A percentile compares a stretch with the other conserved stretches of the same genome.
Evolutionary conservation across 1,140 invertebrate genomes (phyloP).

Genomic region (Saccostrea echinata): DNA sequence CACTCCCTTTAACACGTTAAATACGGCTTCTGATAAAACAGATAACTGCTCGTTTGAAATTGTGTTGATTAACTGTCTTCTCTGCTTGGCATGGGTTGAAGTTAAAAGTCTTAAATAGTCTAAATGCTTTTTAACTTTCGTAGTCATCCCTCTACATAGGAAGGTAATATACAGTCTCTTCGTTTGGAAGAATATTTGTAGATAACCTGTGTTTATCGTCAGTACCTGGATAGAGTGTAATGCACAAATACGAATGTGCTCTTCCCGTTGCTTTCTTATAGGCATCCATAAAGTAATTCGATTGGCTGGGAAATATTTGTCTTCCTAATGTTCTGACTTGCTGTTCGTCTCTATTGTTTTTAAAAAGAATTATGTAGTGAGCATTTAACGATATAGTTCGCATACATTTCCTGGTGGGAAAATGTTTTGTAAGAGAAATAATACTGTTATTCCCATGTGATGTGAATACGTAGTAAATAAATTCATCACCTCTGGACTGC

Average conservation of each 20-base stretch:
- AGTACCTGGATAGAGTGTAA: constrained; percentile 8
- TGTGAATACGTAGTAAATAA: constrained; percentile 44
- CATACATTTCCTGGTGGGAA: constrained; percentile 43
- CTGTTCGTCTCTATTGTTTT: constrained; percentile 39
- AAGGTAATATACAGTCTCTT: constrained; percentile 38
- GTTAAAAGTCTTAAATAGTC: background rate
- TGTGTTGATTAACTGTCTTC: background rate
- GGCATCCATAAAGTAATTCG: background rate
- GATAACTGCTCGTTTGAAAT: background rate
- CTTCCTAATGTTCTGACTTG: constrained; percentile 34
- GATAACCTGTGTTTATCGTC: background rate
- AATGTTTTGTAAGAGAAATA: constrained; percentile 50
- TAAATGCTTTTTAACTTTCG: constrained; percentile 1
- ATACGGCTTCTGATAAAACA: constrained; percentile 5
- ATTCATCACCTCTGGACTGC: constrained; percentile 43
- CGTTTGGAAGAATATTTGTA: constrained; percentile 33
- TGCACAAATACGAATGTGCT: background rate
- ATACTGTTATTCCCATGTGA: constrained; percentile 41
- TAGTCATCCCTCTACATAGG: constrained; percentile 15
- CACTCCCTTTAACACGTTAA: constrained; percentile 11
- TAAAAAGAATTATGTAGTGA: constrained; percentile 46
- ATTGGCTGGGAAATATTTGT: constrained; percentile 21
- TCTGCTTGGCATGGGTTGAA: background rate
- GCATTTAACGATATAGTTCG: constrained; percentile 33
- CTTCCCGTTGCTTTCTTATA: constrained; percentile 16